Base-by-base conservation (phyloP, 2,888 invertebrate species). In the Cetonia aurata region DNA sequence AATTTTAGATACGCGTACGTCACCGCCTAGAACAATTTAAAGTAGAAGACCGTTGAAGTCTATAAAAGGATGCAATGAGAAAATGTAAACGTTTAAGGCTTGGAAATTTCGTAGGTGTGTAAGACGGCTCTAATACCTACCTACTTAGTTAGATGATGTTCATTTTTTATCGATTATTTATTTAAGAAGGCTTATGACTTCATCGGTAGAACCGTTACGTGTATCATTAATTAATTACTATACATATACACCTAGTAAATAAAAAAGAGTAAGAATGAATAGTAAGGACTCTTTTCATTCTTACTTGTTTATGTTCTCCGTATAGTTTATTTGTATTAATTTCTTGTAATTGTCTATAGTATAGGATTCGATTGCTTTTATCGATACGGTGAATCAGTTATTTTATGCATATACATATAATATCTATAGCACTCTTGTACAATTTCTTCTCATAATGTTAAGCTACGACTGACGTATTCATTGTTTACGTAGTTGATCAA, bases 101-200 rank as follows among this genome's bases (percentile, higher is more conserved):
- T 65, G 17, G 62, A 48, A 37, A 65, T 65, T 52, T 65, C 41
- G 62, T 65, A 12, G 62, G 62, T 65, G 52, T 65, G 17, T 37
- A 65, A 50, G 48, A 46, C 3, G 50, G 15, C 15, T 31, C 50
- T 65, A 41, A 65, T 48, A 37, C 19, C 50, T 48, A 37, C 19
- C 50, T 17, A 65, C 50, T 65, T 65, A 37, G 50, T 4, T 65
- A 41, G 62, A 37, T 37, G 50, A 50, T 65, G 50, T 65, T 50
- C 37, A 12, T 52, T 41, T 50, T 50, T 50, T 37, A 65, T 65
- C 50, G 6, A 31, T 19, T 60, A 50, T 41, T 65, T 65, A 65
- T 65, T 37, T 52, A 50, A 48, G 37, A 15, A n/a, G 19, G 25
- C 62, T 65, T 65, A 65, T 50, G 19, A 52, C 62, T 65, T 65